Percentiles rank a stretch among this genome's conserved stretches.
Conservation (phyloP, 2,888 invertebrate genomes). For the Thereva nobilitata region DNA sequence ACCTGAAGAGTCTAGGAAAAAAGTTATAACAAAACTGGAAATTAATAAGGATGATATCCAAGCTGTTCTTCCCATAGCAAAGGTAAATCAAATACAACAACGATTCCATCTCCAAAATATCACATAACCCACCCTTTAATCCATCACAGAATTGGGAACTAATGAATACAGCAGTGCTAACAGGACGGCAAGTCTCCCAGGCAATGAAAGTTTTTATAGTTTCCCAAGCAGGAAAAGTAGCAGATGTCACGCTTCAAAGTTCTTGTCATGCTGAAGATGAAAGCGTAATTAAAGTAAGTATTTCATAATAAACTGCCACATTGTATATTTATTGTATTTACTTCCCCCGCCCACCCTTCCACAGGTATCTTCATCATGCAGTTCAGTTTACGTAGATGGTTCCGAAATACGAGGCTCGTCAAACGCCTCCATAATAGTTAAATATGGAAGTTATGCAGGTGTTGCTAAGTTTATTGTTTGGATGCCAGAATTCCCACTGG, state of each 20-base stretch:
- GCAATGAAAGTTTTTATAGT: slow-evolving; percentile 96
- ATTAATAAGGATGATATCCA: slow-evolving; percentile 94
- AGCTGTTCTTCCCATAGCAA: slow-evolving; percentile 90
- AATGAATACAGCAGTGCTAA: slow-evolving; percentile 92
- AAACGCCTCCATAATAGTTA: slow-evolving; percentile 91
- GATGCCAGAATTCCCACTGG: slow-evolving; percentile 94
- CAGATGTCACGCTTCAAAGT: slow-evolving; percentile 92
- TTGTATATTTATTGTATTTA: background rate
- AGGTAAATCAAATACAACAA: slow-evolving; percentile 63
- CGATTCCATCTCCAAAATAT: background rate
- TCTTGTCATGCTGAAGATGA: slow-evolving; percentile 95
- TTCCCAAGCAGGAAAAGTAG: slow-evolving; percentile 90
- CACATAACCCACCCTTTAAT: slow-evolving; percentile 9
- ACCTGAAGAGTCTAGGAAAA: slow-evolving; percentile 61
- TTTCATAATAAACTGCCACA: background rate
- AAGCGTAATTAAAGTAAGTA: slow-evolving; percentile 87
- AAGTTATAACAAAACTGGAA: slow-evolving; percentile 81
- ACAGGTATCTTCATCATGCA: slow-evolving; percentile 93
- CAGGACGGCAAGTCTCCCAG: slow-evolving; percentile 90
- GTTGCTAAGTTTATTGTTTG: slow-evolving; percentile 89
- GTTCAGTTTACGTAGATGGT: slow-evolving; percentile 94
- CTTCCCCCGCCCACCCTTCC: background rate
- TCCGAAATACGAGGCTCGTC: slow-evolving; percentile 93
- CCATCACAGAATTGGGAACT: slow-evolving; percentile 84
- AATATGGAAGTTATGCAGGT: slow-evolving; percentile 89